phyloP scores from a whole-genome alignment of 1,140 invertebrate genomes.

The Formica exsecta region DNA sequence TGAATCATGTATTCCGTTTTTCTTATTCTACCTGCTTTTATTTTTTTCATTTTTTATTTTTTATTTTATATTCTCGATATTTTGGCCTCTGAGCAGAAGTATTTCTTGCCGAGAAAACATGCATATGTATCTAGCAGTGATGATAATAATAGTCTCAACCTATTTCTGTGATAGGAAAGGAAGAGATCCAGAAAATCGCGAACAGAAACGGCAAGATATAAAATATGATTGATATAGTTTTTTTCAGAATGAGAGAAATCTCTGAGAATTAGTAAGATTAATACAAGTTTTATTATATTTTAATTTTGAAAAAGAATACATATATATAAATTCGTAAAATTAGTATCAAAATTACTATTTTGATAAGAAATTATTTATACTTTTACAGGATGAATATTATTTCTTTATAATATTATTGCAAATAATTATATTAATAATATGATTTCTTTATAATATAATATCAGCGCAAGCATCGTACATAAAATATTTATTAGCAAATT shows the following conservation, averaged over 20 bases:
- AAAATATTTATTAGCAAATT: conserved; percentile 43
- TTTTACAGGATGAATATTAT: not conserved
- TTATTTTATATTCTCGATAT: conserved; percentile 11
- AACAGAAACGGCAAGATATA: conserved; percentile 21
- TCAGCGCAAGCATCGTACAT: too few species aligned
- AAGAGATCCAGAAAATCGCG: conserved; percentile 35
- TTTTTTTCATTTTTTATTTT: conserved; percentile 44
- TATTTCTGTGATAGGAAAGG: conserved; percentile 32
- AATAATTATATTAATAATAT: too few species aligned
- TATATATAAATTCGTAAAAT: not conserved
- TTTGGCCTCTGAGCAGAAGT: not conserved
- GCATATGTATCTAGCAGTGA: conserved; percentile 35
- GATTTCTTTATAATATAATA: too few species aligned
- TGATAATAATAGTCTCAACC: conserved; percentile 27
- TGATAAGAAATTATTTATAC: not conserved
- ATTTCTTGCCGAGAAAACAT: not conserved
- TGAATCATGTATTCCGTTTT: conserved; percentile 22
- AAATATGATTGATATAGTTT: not conserved
- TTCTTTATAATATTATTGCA: too few species aligned
- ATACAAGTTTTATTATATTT: conserved; percentile 2
- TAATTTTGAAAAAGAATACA: not conserved
- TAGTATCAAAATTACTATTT: not conserved
- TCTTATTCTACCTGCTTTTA: not conserved
- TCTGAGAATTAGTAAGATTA: not conserved
- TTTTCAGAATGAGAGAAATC: conserved; percentile 7